Evolutionary conservation across 2,113 vertebrate genomes (phyloP).

Genomic region (Planiliza haematocheilus): DNA sequence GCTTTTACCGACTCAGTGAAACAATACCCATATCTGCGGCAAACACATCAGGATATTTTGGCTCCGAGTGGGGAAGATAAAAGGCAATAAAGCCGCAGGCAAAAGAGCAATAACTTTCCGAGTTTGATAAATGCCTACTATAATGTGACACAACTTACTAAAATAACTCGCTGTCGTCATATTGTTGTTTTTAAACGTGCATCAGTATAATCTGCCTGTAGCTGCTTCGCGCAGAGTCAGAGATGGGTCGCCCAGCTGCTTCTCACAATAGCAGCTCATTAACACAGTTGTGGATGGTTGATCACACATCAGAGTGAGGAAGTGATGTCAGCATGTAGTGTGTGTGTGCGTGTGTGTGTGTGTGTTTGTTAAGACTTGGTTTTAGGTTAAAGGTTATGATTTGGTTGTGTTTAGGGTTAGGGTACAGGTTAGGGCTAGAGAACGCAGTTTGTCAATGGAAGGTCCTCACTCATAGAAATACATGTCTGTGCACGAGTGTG

Average conservation of each 20-base stretch:
- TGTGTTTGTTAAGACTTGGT: too few relatives aligned
- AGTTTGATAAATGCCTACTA: slow-evolving; percentile 12
- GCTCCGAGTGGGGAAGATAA: slow-evolving; percentile 12
- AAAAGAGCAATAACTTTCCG: slow-evolving; percentile 12
- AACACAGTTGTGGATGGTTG: slow-evolving; percentile 23
- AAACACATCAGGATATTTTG: not conserved
- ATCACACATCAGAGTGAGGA: slow-evolving; percentile 12
- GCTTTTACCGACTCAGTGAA: slow-evolving; percentile 24
- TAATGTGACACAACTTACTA: not conserved
- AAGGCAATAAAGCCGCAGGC: not conserved
- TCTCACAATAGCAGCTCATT: slow-evolving; percentile 31
- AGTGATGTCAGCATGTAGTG: slow-evolving; percentile 1
- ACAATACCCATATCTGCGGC: slow-evolving; percentile 29
- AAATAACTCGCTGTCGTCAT: slow-evolving; percentile 3
- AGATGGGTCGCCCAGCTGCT: slow-evolving; percentile 3
- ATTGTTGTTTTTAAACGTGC: slow-evolving; percentile 2
- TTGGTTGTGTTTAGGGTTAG: too few relatives aligned
- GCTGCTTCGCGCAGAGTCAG: not conserved
- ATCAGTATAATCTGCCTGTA: slow-evolving; percentile 13
- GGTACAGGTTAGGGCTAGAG: too few relatives aligned
- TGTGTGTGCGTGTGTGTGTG: slow-evolving; percentile 15
- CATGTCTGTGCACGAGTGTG: not conserved
- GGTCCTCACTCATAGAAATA: too few relatives aligned
- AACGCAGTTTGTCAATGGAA: too few relatives aligned
- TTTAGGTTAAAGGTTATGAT: too few relatives aligned